Percentiles rank a stretch among this genome's conserved stretches.
These are phyloP conservation scores for Podiceps cristatus DNA, from an alignment of 2,113 vertebrate species.

Conservation along the genomic window DNA sequence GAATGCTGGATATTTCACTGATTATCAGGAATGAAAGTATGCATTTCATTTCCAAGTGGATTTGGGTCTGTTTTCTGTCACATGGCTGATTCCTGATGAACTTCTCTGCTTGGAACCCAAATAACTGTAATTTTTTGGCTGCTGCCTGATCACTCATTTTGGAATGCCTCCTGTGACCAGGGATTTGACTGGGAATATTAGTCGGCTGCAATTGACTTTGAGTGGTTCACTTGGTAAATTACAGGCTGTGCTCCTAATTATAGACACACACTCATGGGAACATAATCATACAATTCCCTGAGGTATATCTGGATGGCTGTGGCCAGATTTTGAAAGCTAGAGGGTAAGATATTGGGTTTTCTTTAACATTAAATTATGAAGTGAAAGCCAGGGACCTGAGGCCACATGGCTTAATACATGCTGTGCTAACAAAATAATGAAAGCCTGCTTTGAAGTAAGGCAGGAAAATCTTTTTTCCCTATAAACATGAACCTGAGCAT, in stretches of 20 bases:
- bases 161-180: neutral
- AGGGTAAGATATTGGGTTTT: conserved; percentile 8
- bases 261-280: neutral
- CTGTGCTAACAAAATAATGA: conserved; percentile 15
- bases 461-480: conserved; percentile 1
- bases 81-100: neutral
- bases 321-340: conserved; percentile 25
- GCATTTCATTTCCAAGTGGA: neutral
- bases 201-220: neutral
- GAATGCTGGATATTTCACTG: neutral
- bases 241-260: conserved; percentile 37
- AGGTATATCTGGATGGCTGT: neutral
- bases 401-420: neutral
- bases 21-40: neutral
- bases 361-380: conserved; percentile 19
- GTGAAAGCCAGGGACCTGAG: neutral
- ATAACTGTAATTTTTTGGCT: neutral
- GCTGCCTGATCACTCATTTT: neutral
- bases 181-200: neutral
- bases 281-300: neutral
- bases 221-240: neutral
- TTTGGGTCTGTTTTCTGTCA: neutral
- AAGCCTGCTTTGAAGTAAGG: conserved; percentile 11
- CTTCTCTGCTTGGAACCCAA: neutral
- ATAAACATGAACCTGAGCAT: neutral